A percentile compares a stretch with the other conserved stretches of the same genome.
These are phyloP conservation scores for human (Homo sapiens) DNA, from an alignment of 2,113 vertebrate species.

Conservation along the genomic window DNA sequence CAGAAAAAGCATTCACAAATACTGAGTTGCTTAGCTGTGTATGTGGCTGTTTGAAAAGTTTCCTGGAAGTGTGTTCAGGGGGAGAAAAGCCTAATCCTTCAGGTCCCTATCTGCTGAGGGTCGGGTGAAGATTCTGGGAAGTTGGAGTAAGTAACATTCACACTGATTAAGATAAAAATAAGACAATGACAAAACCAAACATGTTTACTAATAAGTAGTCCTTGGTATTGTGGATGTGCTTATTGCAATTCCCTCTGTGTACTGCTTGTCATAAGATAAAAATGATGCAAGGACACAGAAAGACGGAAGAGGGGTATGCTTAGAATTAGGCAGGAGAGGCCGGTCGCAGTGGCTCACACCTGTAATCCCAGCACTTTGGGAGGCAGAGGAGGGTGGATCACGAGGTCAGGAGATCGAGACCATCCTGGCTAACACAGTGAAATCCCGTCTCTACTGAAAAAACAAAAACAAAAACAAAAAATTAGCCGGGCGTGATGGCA, in stretches of 20 bases:
- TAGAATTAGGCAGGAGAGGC: neutral
- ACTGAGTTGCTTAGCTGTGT: neutral
- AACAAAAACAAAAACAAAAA: too few species aligned
- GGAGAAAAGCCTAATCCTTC: neutral
- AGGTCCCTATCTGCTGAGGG: neutral
- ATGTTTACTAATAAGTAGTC: neutral
- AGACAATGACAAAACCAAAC: neutral
- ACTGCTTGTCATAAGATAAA: neutral
- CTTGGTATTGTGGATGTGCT: neutral
- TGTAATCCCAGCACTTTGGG: too few species aligned
- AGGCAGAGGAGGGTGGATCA: too few species aligned
- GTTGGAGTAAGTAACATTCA: neutral
- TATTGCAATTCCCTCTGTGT: neutral
- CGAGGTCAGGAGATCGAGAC: too few species aligned
- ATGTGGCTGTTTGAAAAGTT: neutral
- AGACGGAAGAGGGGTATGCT: neutral
- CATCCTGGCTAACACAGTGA: too few species aligned
- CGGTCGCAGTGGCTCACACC: too few species aligned
- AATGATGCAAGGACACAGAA: neutral
- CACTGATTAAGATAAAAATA: neutral
- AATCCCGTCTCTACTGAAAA: too few species aligned
- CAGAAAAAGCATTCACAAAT: neutral
- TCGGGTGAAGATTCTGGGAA: neutral
- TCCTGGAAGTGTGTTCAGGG: neutral
- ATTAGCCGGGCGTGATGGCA: too few species aligned